Conservation (phyloP, 2,113 vertebrate genomes). For the Illadopsis cleaveri region DNA sequence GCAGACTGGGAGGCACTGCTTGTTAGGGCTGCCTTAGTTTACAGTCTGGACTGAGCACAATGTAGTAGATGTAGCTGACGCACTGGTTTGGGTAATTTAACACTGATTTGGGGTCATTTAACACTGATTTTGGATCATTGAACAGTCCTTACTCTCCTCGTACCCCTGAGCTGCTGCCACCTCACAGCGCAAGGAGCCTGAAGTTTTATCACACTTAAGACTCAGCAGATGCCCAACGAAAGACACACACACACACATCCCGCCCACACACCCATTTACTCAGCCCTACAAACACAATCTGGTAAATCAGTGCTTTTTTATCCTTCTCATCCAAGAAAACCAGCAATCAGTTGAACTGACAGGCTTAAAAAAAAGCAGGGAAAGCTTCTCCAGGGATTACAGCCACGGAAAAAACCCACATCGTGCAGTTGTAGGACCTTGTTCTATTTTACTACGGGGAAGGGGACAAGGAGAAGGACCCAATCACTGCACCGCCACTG, state of each 20-base stretch:
- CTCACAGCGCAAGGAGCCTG: rapidly evolving
- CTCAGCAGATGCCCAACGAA: background rate
- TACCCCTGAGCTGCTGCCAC: background rate
- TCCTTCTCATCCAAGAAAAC: background rate
- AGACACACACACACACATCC: background rate
- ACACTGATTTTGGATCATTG: background rate
- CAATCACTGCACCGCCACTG: background rate
- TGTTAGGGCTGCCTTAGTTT: slow-evolving; percentile 5
- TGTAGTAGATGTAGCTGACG: rapidly evolving
- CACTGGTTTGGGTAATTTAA: background rate
- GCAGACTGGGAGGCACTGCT: background rate
- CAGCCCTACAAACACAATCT: background rate
- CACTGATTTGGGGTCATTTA: background rate
- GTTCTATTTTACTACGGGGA: background rate
- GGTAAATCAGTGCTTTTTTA: background rate
- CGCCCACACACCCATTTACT: background rate
- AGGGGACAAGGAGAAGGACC: background rate
- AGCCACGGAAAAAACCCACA: background rate
- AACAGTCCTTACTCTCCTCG: background rate
- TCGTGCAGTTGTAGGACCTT: background rate
- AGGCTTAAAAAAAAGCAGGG: background rate
- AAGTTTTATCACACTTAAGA: background rate
- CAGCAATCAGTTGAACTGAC: rapidly evolving
- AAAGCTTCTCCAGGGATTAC: background rate
- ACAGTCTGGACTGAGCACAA: background rate